Evolutionary conservation across 2,113 vertebrate species (phyloP), one percentile per base, ranked within the genome.

Genomic region (Austrofundulus limnaeus): DNA sequence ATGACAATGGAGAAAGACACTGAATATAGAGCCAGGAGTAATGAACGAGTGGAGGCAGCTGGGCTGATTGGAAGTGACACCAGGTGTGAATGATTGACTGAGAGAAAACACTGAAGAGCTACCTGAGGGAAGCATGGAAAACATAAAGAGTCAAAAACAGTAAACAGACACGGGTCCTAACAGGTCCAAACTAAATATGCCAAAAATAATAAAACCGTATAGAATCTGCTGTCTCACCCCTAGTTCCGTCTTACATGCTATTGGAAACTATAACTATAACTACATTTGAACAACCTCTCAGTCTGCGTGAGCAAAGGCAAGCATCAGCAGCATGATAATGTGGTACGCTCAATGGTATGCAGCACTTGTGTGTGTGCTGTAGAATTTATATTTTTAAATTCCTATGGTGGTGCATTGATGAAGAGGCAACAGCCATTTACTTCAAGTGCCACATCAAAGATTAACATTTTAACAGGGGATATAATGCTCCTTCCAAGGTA

Each of bases 401-500:
- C n/a, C 12, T 50, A 23, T 25, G 15, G 12, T 24, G 12, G 19
- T 48, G 46, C 12, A 10, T 14, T 48, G 11, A 21, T 16, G 5
- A 24, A 23, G 23, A 14, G 11, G 15, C 45, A 21, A 21, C 46
- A 48, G 10, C 8, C 45, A 47, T 10, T 48, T 48, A 48, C 19
- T 48, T 16, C 9, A 20, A 16, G 14, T 24, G 21, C 7, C 13
- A 25, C 13, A 24, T 24, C 21, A 2, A 46, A 25, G 15, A 1
- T 16, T 25, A 15, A 15, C 6, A 14, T 24, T 50, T 15, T 28
- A 28, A 4, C 28, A 28, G 28, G 7, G 28, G 28, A 15, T 23
- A 1, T 24, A 21, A 49, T 3, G 21, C 45, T 28, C 12, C n/a
- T 51, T 2, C 0, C 0, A n/a, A 5, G 11, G 1, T 11, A 4